Percentiles rank a stretch among this genome's conserved stretches.
phyloP scores from a whole-genome alignment of 1,140 invertebrate genomes.

The Drosophila setifemur region DNA sequence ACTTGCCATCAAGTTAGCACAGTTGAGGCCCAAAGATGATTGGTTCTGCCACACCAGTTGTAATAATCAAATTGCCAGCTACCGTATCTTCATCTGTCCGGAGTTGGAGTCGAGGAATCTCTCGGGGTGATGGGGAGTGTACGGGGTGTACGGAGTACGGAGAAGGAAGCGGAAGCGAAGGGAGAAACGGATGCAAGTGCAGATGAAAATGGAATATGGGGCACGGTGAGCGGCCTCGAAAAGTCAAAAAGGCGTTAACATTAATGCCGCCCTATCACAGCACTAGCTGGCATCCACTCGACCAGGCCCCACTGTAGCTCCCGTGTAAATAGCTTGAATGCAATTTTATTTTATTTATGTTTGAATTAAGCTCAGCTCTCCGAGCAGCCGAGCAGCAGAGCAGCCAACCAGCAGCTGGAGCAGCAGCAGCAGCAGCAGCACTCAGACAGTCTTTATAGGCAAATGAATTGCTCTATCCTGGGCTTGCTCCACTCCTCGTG shows the following conservation, averaged over 20 bases:
- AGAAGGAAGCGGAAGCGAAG: not conserved
- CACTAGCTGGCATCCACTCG: not conserved
- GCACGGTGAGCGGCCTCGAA: conserved; percentile 41
- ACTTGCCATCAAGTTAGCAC: conserved; percentile 24
- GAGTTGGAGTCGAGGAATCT: not conserved
- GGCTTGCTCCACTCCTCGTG: conserved; percentile 1
- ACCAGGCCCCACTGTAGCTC: conserved; percentile 14
- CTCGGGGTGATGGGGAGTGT: not conserved
- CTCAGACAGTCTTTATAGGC: conserved; percentile 32
- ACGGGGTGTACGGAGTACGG: not conserved
- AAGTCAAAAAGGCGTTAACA: conserved; percentile 66
- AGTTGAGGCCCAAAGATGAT: conserved; percentile 41
- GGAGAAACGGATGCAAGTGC: not conserved
- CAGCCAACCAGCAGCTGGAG: conserved; percentile 11
- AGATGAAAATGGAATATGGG: conserved; percentile 29
- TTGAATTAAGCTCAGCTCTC: conserved; percentile 49
- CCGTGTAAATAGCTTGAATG: conserved; percentile 44
- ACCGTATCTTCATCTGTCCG: conserved; percentile 12
- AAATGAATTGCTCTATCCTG: conserved; percentile 24
- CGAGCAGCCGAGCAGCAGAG: conserved; percentile 14
- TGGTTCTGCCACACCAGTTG: conserved; percentile 52
- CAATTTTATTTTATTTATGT: conserved; percentile 51
- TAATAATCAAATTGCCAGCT: conserved; percentile 65
- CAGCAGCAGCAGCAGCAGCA: conserved; percentile 6
- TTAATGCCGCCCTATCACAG: conserved; percentile 15